phyloP scores from a whole-genome alignment of 2,113 vertebrate species.

The Pelvicachromis taeniatus region DNA sequence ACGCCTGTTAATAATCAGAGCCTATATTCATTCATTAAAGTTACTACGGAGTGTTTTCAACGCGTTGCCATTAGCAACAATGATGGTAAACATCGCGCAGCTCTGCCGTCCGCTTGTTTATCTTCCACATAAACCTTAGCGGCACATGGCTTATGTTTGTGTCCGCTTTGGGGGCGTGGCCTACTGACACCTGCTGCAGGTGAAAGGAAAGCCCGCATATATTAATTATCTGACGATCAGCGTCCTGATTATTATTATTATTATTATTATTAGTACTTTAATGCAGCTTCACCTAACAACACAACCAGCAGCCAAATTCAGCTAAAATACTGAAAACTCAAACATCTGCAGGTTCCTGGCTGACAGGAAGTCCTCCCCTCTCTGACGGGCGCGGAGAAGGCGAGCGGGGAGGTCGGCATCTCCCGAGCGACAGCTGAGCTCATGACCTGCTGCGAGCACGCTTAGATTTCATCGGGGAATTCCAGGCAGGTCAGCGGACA shows the following conservation, averaged over 20 bases:
- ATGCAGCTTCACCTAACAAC: neutral
- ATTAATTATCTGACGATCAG: neutral
- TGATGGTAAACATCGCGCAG: too few relatives aligned
- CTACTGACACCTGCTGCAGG: neutral
- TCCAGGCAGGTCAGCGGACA: constrained; percentile 58
- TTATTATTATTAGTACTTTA: too few relatives aligned
- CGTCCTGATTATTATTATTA: too few relatives aligned
- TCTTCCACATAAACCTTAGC: too few relatives aligned
- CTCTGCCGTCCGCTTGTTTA: too few relatives aligned
- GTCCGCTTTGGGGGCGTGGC: neutral
- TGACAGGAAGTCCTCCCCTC: fast-evolving
- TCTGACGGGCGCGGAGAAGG: neutral
- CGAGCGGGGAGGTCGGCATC: neutral
- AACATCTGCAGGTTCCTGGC: neutral
- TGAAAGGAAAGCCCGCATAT: fast-evolving
- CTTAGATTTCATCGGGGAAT: constrained; percentile 44
- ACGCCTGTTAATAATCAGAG: neutral
- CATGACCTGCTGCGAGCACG: neutral
- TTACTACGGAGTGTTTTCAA: too few relatives aligned
- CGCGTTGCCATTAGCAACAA: too few relatives aligned
- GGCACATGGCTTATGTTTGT: neutral
- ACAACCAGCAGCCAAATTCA: neutral
- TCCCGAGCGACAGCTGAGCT: neutral
- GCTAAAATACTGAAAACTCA: too few relatives aligned
- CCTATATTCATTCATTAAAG: too few relatives aligned